Percentiles rank a stretch among this genome's conserved stretches.
phyloP scores from a whole-genome alignment of 2,888 invertebrate species.

The Acanthosoma haemorrhoidale region DNA sequence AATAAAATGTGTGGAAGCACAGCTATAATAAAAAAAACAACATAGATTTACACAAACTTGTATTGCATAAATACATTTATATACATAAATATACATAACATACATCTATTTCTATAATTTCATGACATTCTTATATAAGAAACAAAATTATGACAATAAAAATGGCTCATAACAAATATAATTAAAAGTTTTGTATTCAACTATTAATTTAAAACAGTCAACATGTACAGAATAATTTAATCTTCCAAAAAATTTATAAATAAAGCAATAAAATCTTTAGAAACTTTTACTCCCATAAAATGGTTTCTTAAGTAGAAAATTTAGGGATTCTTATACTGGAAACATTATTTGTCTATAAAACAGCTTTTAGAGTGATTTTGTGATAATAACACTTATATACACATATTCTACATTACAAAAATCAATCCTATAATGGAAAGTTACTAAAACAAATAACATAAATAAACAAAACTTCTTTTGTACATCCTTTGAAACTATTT shows the following conservation, averaged over 20 bases:
- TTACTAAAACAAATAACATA: neutral
- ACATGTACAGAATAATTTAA: too few relatives aligned
- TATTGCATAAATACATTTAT: neutral
- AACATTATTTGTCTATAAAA: too few relatives aligned
- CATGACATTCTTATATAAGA: neutral
- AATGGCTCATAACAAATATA: neutral
- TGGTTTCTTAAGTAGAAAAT: too few relatives aligned
- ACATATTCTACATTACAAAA: neutral
- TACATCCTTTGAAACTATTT: neutral
- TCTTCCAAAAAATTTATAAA: too few relatives aligned
- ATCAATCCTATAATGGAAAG: neutral
- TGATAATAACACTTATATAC: too few relatives aligned
- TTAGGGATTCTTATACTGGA: too few relatives aligned
- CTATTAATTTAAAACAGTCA: too few relatives aligned
- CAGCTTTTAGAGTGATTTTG: too few relatives aligned
- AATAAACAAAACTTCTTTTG: neutral
- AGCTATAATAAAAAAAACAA: neutral
- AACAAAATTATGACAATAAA: neutral
- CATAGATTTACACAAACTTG: neutral
- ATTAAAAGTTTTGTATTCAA: too few relatives aligned
- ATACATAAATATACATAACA: constrained; percentile 16
- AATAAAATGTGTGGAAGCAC: too few relatives aligned
- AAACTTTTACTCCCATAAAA: too few relatives aligned
- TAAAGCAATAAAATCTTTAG: too few relatives aligned
- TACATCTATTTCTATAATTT: constrained; percentile 3